These are phyloP conservation scores for Perdita meconis DNA, from an alignment of 2,888 invertebrate genomes.

Conservation along the genomic window DNA sequence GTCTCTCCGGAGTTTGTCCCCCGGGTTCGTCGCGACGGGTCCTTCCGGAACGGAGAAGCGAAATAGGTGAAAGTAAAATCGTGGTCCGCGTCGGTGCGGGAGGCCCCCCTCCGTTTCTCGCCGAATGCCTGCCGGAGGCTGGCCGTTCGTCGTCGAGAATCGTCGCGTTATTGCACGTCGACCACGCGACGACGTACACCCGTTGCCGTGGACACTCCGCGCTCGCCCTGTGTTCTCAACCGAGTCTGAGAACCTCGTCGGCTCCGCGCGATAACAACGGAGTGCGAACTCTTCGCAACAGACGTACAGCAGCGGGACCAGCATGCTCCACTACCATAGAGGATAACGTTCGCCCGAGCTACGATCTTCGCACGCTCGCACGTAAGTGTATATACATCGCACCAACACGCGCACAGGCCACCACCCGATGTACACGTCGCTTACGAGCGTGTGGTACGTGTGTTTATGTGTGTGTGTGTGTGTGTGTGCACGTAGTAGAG, in stretches of 20 bases:
- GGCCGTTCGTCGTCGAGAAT: constrained; percentile 45
- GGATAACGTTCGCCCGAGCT: constrained; percentile 58
- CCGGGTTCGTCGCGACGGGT: constrained; percentile 10
- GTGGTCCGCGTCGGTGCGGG: constrained; percentile 26
- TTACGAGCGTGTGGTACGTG: constrained; percentile 41
- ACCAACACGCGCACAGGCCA: constrained; percentile 12
- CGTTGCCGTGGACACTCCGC: constrained; percentile 40
- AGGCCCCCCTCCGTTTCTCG: constrained; percentile 3
- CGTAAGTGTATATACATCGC: constrained; percentile 61
- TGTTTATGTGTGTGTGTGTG: too few species aligned
- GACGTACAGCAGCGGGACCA: constrained; percentile 44
- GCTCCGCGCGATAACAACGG: not conserved
- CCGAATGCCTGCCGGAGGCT: constrained; percentile 57
- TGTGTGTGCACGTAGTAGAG: constrained; percentile 41
- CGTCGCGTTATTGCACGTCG: constrained; percentile 34
- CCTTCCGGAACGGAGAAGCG: constrained; percentile 11
- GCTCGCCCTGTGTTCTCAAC: constrained; percentile 13
- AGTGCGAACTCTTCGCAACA: constrained; percentile 6
- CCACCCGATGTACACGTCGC: constrained; percentile 26
- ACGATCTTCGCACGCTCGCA: constrained; percentile 60
- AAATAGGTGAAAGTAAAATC: constrained; percentile 54
- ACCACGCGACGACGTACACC: constrained; percentile 60
- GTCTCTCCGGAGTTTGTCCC: not conserved
- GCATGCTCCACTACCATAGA: constrained; percentile 55
- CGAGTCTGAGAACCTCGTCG: not conserved